Base-by-base conservation (phyloP, 1,140 invertebrate species). In the Pseudobourletiella spinata region DNA sequence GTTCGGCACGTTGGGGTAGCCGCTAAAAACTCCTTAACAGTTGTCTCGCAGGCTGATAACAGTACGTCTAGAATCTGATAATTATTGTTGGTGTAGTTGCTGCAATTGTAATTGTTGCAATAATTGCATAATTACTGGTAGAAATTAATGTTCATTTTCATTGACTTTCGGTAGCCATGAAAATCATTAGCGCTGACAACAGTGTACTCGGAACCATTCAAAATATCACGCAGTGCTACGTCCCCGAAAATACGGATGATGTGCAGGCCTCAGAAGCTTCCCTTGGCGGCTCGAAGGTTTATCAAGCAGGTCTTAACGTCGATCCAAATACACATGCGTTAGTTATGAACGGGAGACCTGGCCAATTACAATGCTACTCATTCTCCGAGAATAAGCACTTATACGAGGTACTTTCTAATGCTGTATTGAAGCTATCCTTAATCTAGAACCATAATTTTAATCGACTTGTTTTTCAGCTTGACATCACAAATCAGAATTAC, bases 301-400 rank as follows among this genome's bases (percentile, higher is more conserved):
- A 83, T 66, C 81, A 84, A 42, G 77, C 82, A 60, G 87, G 86
- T 0, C 73, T 91, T 24, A 72, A 76, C 4, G 78, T 82, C 65
- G 87, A 91, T 76, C 82, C 83, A 0, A 77, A 81, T 56, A 83
- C 82, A 0, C 78, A 82, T 63, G 77, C 82, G 42, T 71, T 91
- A 16, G 81, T 90, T 8, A 75, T 87, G 44, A 92, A 91, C 76
- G 87, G 88, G 35, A 79, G 82, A 67, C 78, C 82, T 1, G 89
- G 89, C 25, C 83, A 88, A 70, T 74, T 92, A 42, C 89, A 93
- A 74, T 90, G 91, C 77, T 91, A 84, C 73, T 83, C 83, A 51
- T 78, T 84, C 1, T 75, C 79, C 55, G 80, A 79, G 3, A 83
- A 84, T 69, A 82, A 75, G 68, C 77, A 89, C 57, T 72, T 90